Base-by-base conservation (phyloP, 92 coral and sea anemone genomes). In the Pocillopora grandis region DNA sequence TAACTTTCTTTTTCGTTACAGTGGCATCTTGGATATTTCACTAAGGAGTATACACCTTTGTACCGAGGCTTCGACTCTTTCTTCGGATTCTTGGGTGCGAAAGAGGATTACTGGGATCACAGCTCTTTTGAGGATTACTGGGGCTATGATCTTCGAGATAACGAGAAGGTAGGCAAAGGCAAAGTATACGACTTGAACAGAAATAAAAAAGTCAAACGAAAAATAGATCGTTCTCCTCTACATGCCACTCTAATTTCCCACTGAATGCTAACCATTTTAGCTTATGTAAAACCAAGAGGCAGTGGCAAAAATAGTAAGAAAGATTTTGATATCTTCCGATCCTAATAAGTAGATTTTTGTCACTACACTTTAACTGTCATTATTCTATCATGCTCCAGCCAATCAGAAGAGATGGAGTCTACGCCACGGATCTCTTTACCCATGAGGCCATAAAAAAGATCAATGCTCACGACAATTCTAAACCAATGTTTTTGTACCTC, bases 21-120 rank as follows among this genome's bases (percentile, higher is more conserved):
- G 98, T 95, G 98, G 98, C 98, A 95, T 80, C 91, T 95, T 12
- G 98, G 98, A 16, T 95, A 93, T 81, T 93, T 91, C 59, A 93
- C 93, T 56, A 90, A 93, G 89, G 98, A 93, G 35, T 88, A 95
- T 81, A 95, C 98, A 12, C 98, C 98, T 20, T 85, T 89, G 66
- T 80, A 95, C 81, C 79, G 98, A 69, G 98, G 98, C 70, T 95
- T 95, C 78, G 95, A 93, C 60, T 91, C 95, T 31, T 95, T 91
- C 94, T 95, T 91, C 78, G 98, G 98, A 48, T 95, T 85, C 62
- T 90, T 92, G 89, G 92, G 94, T 57, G 95, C 93, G 31, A 94
- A 95, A 73, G 96, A 95, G 23, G 98, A 95, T 60, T 95, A 95
- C 52, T 95, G 98, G 98, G 93, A 95, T 66, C 98, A 95, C 90